Conservation (phyloP, 2,797 vertebrate genomes). For the Lophotriccus pileatus region DNA sequence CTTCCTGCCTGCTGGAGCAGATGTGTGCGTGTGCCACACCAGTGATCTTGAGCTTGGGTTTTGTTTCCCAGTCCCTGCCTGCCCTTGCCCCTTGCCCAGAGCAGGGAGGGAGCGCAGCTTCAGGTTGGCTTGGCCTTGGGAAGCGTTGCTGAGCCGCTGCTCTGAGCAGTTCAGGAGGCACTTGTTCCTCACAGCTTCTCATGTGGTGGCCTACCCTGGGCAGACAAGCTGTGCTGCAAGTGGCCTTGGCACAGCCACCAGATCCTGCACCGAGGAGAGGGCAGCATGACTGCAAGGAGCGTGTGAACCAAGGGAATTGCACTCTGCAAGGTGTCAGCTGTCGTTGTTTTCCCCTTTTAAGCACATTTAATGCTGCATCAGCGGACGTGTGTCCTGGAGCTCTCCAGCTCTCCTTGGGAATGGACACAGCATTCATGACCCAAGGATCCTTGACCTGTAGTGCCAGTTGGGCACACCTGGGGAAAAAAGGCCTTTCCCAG, state of each 20-base stretch:
- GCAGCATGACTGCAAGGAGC: not conserved
- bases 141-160: not conserved
- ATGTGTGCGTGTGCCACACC: not conserved
- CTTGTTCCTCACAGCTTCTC: not conserved
- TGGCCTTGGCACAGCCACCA: slow-evolving; percentile 11
- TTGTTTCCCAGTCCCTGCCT: not conserved
- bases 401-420: not conserved
- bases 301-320: not conserved
- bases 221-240: not conserved
- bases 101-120: not conserved
- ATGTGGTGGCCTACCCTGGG: not conserved
- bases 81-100: not conserved
- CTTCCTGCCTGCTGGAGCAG: not conserved
- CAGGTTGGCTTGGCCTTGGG: not conserved
- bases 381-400: not conserved
- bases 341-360: slow-evolving; percentile 13
- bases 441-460: not conserved
- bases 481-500: not conserved
- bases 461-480: not conserved
- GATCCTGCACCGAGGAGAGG: not conserved
- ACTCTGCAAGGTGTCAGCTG: not conserved
- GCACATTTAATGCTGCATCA: slow-evolving; percentile 35
- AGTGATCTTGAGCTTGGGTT: not conserved
- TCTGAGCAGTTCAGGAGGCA: not conserved
- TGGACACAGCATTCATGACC: not conserved